Evolutionary conservation across 2,888 invertebrate species (phyloP), one percentile per base, ranked within the genome.

Genomic region (Monoplex corrugatus): DNA sequence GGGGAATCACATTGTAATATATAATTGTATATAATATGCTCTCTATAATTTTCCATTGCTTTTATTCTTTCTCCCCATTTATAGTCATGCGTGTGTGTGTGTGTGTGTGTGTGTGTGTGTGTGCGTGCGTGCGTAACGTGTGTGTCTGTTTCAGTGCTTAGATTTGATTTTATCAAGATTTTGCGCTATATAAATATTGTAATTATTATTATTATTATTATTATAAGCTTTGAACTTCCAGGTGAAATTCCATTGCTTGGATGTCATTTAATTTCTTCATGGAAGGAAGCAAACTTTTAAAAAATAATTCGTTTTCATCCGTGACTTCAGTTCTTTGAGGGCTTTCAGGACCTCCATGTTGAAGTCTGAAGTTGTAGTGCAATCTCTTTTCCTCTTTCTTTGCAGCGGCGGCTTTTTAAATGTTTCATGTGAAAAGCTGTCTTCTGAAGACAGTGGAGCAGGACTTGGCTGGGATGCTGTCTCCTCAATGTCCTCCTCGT

Each of bases 251-350:
- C 86, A 72, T 86, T 35, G 32, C 86, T n/a, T 86, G 40, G 43
- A 86, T 63, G n/a, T 86, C 72, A 40, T 86, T 68, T 8, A 86
- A 44, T 40, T 86, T 86, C 38, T 38, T 68, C 68, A 86, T 38
- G 68, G 86, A n/a, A 40, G 86, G 86, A 38, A 86, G 68, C 68
- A 86, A 50, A 86, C 68, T 86, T 63, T 68, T 63, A 0, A 86
- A 86, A 32, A 86, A 86, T 23, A 68, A 28, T 40, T 82, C 82
- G 43, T 45, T 43, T 32, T 82, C 82, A 44, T 82, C 82, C 82
- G 23, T 19, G 32, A 32, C 82, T 82, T 43, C 23, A 19, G 82
- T 82, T 82, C 43, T n/a, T 82, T 82, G 6, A 82, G 44, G 40
- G 82, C 82, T 82, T 82, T 82, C 16, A 82, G 82, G 32, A 82